Evolutionary conservation across 2,797 vertebrate genomes (phyloP).

Genomic region (Siniperca obscura): DNA sequence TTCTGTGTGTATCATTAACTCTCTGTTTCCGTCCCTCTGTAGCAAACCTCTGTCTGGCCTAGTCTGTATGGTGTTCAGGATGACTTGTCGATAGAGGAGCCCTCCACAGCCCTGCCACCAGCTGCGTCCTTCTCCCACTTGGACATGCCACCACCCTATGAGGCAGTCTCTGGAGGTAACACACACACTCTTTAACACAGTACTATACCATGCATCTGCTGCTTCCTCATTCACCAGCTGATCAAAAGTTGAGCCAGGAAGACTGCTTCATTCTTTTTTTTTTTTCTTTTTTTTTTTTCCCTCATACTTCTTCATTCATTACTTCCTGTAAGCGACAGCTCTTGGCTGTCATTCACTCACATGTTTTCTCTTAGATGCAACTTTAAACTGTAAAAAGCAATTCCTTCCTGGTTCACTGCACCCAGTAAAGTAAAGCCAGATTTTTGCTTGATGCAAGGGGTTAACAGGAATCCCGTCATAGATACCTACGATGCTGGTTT

Average conservation of each 20-base stretch:
- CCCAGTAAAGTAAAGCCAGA: not conserved
- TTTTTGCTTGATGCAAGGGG: not conserved
- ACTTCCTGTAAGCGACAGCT: not conserved
- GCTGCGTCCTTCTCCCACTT: constrained; percentile 86
- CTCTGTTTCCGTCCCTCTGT: constrained; percentile 23
- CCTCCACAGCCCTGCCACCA: constrained; percentile 84
- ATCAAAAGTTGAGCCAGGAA: not conserved
- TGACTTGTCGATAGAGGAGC: constrained; percentile 86
- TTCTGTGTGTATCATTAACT: constrained; percentile 11
- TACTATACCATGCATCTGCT: not conserved
- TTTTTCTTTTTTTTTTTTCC: not conserved
- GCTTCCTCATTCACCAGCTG: not conserved
- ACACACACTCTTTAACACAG: not conserved
- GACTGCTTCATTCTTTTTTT: not conserved
- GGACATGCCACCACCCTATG: constrained; percentile 90
- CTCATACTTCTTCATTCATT: not conserved
- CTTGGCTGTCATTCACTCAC: too few relatives aligned
- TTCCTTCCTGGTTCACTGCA: not conserved
- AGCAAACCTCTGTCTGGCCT: constrained; percentile 87
- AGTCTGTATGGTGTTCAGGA: constrained; percentile 89
- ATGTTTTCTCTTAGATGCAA: not conserved
- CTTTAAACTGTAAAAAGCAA: not conserved
- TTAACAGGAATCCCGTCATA: not conserved
- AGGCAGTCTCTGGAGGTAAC: constrained; percentile 87
- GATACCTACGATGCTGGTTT: accelerated